Evolutionary conservation across 2,797 vertebrate species (phyloP), one percentile per base, ranked within the genome.

Genomic region (Centroberyx gerrardi): DNA sequence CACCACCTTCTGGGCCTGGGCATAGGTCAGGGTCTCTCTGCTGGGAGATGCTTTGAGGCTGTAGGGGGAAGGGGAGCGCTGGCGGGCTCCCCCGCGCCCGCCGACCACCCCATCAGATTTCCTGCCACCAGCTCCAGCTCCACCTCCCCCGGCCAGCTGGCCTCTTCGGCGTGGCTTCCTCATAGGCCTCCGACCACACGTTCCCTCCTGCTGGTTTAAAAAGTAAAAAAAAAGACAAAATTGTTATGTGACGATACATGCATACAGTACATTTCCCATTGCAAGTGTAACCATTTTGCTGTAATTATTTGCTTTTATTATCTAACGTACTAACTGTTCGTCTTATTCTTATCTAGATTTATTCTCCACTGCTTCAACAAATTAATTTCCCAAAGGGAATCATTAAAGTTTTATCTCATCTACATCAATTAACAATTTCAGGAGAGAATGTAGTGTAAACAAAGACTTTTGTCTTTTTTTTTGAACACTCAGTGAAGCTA

Each of bases 1-100:
- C 40, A 99, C 98, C 33, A 99, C 97, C 72, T 97, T 95, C 76
- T 99, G 98, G 12, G 97, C 96, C 92, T 99, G 98, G 0, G 97
- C 96, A 0, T 99, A 99, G 0, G 97, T 96, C 72, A 99, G 91
- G 0, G 96, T 99, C 82, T 99, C 98, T 72, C 96, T 95, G 14
- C 91, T 95, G 0, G 96, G 96, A 0, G 97, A 97, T 76, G 97
- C 95, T 92, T 97, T 97, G 72, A 98, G 94, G 83, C 96, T 96
- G 77, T 97, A 99, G 2, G 98, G 98, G 0, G 97, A 99, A 0
- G 97, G 96, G 14, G 97, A 96, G 46, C 96, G 95, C 46, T 90
- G 92, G 62, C 95, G 95, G 60, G 93, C 88, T 59, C 77, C 91
- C 72, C 95, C 95, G 76, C 93, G 94, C 46, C 93, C 84, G 0